Percentiles rank a stretch among this genome's conserved stretches.
Conservation (phyloP, 2,113 vertebrate genomes). For the Tragulus kanchil region DNA sequence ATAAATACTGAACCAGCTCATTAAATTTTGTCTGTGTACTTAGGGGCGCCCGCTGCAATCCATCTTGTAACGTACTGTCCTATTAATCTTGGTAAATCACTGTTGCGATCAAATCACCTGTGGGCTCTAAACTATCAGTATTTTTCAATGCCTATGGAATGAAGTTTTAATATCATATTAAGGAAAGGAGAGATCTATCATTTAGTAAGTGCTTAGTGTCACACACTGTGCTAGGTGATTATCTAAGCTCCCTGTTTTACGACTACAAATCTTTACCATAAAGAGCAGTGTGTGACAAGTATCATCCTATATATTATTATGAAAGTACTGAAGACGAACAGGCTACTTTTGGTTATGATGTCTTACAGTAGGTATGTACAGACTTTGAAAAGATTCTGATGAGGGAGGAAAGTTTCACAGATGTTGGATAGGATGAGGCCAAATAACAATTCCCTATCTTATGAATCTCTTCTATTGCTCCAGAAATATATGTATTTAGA, state of each 20-base stretch:
- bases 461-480: background rate
- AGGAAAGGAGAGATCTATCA: background rate
- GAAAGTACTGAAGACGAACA: background rate
- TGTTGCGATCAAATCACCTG: background rate
- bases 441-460: background rate
- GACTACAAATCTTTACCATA: background rate
- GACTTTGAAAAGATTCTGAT: constrained; percentile 11
- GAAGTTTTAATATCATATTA: constrained; percentile 9
- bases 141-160: background rate
- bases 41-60: background rate
- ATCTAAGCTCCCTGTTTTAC: background rate
- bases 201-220: constrained; percentile 22
- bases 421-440: background rate
- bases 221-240: background rate
- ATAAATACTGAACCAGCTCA: background rate
- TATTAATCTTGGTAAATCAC: background rate
- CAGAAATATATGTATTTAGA: background rate
- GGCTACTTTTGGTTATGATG: background rate
- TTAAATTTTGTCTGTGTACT: background rate
- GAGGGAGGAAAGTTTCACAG: background rate
- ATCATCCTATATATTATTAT: background rate
- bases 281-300: background rate
- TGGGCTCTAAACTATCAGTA: background rate
- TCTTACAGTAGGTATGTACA: background rate
- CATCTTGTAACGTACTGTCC: background rate